Evolutionary conservation across 2,113 vertebrate species (phyloP), one percentile per base, ranked within the genome.

Genomic region (Anhinga anhinga): DNA sequence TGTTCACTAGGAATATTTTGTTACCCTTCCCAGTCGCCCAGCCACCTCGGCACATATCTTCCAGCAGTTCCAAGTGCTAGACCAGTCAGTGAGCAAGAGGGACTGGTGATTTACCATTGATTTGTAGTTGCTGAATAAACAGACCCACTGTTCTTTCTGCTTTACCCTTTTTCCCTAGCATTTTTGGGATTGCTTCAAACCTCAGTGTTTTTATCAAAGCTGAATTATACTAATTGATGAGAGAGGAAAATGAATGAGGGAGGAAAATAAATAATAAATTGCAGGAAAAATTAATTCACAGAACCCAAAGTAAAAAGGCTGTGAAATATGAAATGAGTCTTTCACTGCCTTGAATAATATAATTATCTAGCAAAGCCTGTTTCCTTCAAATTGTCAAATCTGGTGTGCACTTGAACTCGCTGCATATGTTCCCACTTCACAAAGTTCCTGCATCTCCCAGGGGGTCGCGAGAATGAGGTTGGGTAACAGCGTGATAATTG

Each of bases 21-120:
- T 66, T 52, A 45, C 20, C 15, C 13, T 62, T 50, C 12, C 19
- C 40, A 17, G 44, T 36, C n/a, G 21, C 21, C 25, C 30, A 19
- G 40, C 52, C 22, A 19, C 29, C 61, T 34, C 0, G 0, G 26
- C 74, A 23, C 4, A 0, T 4, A 1, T 11, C 30, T 30, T 32
- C 13, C 62, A 52, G 26, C 82, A 82, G 29, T 49, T 32, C 45
- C 58, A 11, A 2, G 5, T 30, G 70, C 36, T 4, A 42, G 6
- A 17, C 9, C 20, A 10, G 38, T 21, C 72, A 56, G 53, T 12
- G 59, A 83, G 77, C 59, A 17, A 20, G 29, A 26, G 40, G 16
- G 36, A 59, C 32, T 11, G 15, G 7, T 61, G n/a, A 20, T 34
- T 58, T 27, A 17, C 67, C 13, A 1, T 29, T 50, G 44, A 42